Evolutionary conservation across 2,797 vertebrate genomes (phyloP), one percentile per base, ranked within the genome.

Genomic region (Gymnodraco acuticeps): DNA sequence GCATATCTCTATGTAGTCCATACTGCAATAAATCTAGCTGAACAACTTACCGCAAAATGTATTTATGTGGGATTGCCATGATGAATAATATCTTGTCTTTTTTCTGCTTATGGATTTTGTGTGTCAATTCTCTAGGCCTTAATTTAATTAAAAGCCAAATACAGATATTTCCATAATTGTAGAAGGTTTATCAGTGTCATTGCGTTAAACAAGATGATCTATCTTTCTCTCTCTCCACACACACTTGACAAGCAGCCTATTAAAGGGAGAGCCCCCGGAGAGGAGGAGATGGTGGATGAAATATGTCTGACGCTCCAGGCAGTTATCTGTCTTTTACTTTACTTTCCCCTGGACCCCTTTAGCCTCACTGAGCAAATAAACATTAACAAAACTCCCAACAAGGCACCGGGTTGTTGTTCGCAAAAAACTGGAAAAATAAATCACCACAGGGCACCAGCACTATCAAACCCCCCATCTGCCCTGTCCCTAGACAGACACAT

Each of bases 251-350:
- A 53, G 31, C 41, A 64, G 38, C 43, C 76, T 83, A 77, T 87
- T 84, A 79, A 8, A 17, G 58, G 69, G 38, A 60, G 60, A 74
- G 73, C 15, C 78, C 87, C 81, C 42, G 13, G 61, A 79, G 88
- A 81, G 54, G 43, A 54, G 70, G 47, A 66, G 66, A 75, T 77
- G 77, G 73, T 80, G 56, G 62, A 74, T 80, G 54, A 87, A 81
- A 68, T 74, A 48, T 64, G 80, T 85, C 77, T 81, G 65, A 71
- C 27, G 87, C 86, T 83, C 19, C 72, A 60, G 82, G 86, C 78
- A n/a, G 42, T 75, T 79, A 65, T 83, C 56, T 63, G 46, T 80
- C 20, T 84, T 67, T 80, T 62, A 73, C 77, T 64, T 75, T 65
- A 77, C 75, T 70, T 74, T n/a, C 43, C 64, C 20, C n/a, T 53